These are phyloP conservation scores for Geothlypis trichas DNA, from an alignment of 2,113 vertebrate species.

Conservation along the genomic window DNA sequence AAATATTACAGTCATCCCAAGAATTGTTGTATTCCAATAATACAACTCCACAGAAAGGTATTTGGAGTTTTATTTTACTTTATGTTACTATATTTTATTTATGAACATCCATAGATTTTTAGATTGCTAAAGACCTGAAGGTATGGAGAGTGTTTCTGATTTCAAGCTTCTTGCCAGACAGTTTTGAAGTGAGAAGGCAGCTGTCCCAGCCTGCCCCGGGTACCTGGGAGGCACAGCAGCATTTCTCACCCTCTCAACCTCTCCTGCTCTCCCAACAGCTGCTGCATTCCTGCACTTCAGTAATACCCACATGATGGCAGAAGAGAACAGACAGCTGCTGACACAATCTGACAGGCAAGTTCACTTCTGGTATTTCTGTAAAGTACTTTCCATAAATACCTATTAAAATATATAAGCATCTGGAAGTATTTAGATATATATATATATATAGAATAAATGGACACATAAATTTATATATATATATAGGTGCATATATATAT, in stretches of 20 bases:
- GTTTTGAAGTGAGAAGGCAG: neutral
- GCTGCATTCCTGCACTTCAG: neutral
- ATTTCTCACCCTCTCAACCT: neutral
- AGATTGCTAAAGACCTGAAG: neutral
- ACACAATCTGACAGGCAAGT: neutral
- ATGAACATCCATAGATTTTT: neutral
- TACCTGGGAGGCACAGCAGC: accelerated
- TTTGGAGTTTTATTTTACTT: neutral
- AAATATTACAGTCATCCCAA: neutral
- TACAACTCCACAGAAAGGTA: neutral
- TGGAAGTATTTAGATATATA: neutral
- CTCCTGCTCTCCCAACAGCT: neutral
- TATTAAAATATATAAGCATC: neutral
- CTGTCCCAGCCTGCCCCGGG: neutral
- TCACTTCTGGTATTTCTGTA: neutral
- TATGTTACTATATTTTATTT: neutral
- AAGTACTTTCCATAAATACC: neutral
- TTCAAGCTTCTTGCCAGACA: neutral
- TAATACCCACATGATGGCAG: constrained; percentile 34
- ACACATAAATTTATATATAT: neutral
- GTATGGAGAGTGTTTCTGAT: neutral
- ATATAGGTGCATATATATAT: no score
- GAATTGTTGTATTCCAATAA: neutral
- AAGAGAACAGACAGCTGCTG: constrained; percentile 15
- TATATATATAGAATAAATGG: neutral